Conservation (phyloP, 2,113 vertebrate genomes). For the Uria aalge region DNA sequence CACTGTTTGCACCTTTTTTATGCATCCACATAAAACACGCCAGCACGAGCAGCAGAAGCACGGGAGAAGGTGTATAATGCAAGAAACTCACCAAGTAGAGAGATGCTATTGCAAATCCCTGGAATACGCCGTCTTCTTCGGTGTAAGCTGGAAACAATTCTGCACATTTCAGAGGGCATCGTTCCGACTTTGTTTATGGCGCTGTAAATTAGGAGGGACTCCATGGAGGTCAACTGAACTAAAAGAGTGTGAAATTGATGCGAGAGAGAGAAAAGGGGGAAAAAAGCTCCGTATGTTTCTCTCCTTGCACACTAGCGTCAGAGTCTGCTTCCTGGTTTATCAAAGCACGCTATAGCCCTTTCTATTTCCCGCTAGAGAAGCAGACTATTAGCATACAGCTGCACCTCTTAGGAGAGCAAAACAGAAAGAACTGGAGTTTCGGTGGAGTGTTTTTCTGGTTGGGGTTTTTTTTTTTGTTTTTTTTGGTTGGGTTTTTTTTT, state of each 20-base stretch:
- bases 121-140: rapidly evolving
- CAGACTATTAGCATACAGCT: slow-evolving; percentile 60
- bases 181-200: neutral
- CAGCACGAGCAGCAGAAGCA: neutral
- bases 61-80: neutral
- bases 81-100: neutral
- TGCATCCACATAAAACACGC: neutral
- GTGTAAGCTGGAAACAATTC: neutral
- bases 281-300: neutral
- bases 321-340: neutral
- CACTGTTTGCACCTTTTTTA: neutral
- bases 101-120: neutral
- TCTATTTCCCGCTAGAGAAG: neutral
- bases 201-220: neutral
- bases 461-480: neutral
- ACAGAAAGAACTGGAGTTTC: neutral
- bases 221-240: neutral
- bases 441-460: neutral
- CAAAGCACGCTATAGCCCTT: neutral
- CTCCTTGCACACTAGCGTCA: neutral
- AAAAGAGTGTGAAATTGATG: slow-evolving; percentile 39
- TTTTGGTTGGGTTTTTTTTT: neutral
- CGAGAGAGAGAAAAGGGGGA: neutral
- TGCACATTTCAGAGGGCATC: neutral
- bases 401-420: neutral